These are phyloP conservation scores for Myotis vivesi DNA, from an alignment of 2,797 vertebrate species.

Conservation along the genomic window DNA sequence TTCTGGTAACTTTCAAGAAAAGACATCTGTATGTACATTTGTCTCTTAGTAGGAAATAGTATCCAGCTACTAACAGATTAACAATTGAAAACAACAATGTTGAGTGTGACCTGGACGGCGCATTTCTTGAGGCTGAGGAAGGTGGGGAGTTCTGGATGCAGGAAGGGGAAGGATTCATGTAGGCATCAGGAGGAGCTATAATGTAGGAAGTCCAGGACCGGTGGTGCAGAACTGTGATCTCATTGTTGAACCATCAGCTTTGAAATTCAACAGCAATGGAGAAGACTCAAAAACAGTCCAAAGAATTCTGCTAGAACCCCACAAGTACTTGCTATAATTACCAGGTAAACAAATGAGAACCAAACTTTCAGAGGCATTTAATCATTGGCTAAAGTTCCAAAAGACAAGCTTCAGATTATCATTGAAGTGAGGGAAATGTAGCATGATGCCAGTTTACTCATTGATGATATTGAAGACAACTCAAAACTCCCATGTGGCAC, in stretches of 20 bases:
- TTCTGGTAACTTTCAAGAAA: background rate
- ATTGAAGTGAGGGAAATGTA: conserved; percentile 98
- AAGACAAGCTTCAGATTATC: conserved; percentile 97
- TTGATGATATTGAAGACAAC: conserved; percentile 98
- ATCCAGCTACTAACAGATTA: background rate
- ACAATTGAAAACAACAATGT: background rate
- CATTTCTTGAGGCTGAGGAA: no score
- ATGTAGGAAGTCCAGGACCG: no score
- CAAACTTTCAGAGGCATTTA: conserved; percentile 97
- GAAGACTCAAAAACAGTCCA: conserved; percentile 85
- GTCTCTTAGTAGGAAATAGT: background rate
- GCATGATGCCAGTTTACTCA: conserved; percentile 96
- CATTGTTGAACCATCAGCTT: conserved; percentile 15
- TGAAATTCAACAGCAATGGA: conserved; percentile 86
- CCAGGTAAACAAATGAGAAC: conserved; percentile 97
- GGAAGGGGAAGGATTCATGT: no score
- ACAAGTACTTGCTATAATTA: conserved; percentile 94
- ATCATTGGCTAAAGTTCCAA: conserved; percentile 97
- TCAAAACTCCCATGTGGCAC: conserved; percentile 96
- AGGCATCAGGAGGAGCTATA: no score
- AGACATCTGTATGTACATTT: background rate
- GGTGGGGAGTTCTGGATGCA: no score
- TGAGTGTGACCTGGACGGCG: no score
- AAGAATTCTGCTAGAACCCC: conserved; percentile 94
- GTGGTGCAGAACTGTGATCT: no score